Conservation (phyloP, 2,113 vertebrate species). For the Poeciliopsis retropinna region DNA sequence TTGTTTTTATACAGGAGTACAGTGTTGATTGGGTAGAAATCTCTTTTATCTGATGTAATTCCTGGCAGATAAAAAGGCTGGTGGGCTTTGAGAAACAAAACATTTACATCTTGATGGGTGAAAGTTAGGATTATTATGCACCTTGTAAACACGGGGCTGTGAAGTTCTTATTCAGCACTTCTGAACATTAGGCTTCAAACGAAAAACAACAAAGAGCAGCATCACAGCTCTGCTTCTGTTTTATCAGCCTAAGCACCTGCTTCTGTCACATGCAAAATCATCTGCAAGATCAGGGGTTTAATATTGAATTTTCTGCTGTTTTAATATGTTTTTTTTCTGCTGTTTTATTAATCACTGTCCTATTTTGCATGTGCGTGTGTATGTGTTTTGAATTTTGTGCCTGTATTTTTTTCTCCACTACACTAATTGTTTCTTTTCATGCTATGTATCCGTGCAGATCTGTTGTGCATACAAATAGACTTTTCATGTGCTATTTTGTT, state of each 20-base stretch:
- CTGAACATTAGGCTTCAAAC: slow-evolving; percentile 26
- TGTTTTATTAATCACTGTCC: not conserved
- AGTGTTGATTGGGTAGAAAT: slow-evolving; percentile 48
- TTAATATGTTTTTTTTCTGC: not conserved
- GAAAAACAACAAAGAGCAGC: not conserved
- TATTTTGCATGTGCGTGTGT: not conserved
- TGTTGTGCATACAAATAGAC: too few species aligned
- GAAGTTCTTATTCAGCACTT: not conserved
- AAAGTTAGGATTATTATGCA: slow-evolving; percentile 29
- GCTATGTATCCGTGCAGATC: too few species aligned
- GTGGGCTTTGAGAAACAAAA: slow-evolving; percentile 45
- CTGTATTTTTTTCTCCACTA: not conserved
- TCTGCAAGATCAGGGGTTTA: not conserved
- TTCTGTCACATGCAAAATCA: not conserved
- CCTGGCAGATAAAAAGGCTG: slow-evolving; percentile 45
- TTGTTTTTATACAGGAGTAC: slow-evolving; percentile 27
- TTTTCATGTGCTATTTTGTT: too few species aligned
- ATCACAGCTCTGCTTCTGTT: slow-evolving; percentile 1
- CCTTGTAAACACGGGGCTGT: slow-evolving; percentile 21
- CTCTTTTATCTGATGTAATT: slow-evolving; percentile 55
- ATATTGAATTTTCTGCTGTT: not conserved
- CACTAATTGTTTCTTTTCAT: not conserved
- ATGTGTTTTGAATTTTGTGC: not conserved
- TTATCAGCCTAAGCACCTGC: not conserved
- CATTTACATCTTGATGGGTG: slow-evolving; percentile 37